Evolutionary conservation across 2,888 invertebrate species (phyloP).

Genomic region (Ophonus ardosiacus): DNA sequence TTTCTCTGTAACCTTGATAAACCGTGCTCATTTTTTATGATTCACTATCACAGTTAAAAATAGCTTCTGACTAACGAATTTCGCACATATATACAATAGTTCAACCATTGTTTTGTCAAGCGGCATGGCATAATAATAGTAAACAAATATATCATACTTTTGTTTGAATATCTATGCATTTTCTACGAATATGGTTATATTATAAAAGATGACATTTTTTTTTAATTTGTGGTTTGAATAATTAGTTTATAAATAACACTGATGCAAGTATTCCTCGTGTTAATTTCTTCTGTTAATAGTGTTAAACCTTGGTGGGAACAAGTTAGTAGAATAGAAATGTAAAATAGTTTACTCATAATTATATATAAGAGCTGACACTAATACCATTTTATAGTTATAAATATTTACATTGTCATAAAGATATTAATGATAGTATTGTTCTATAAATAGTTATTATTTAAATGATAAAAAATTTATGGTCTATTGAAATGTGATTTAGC

Average conservation of each 20-base stretch:
- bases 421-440: background rate
- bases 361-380: background rate
- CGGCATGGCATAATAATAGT: background rate
- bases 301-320: background rate
- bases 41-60: constrained; percentile 9
- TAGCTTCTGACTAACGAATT: background rate
- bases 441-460: background rate
- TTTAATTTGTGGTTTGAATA: no score
- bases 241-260: background rate
- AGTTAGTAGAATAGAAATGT: background rate
- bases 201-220: background rate
- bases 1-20: background rate
- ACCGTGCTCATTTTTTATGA: constrained; percentile 5
- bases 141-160: background rate
- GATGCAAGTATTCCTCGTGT: background rate
- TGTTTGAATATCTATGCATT: no score
- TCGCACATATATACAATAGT: background rate
- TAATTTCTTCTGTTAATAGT: background rate
- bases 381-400: background rate
- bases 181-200: no score
- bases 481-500: background rate
- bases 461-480: background rate
- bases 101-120: no score
- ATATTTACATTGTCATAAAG: background rate
- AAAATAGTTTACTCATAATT: background rate